Percentiles rank a stretch among this genome's conserved stretches.
These are phyloP conservation scores for Peromyscus melanophrys DNA, from an alignment of 2,797 vertebrate genomes.

Conservation along the genomic window DNA sequence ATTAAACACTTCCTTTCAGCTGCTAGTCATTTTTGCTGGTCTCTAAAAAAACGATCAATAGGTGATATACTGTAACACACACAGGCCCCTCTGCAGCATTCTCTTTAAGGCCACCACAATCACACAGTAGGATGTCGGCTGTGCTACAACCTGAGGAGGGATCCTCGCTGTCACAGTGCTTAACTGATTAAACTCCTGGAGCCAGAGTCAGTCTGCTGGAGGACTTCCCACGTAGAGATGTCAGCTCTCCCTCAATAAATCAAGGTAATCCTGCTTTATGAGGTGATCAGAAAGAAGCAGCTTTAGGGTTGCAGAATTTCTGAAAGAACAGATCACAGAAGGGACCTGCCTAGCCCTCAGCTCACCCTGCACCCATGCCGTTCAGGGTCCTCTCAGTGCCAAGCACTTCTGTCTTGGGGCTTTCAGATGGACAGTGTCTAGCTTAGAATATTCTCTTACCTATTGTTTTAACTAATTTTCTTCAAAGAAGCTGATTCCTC, in stretches of 20 bases:
- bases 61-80: conserved; percentile 62
- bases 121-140: background rate
- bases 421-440: background rate
- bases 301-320: conserved; percentile 81
- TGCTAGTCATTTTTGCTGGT: conserved; percentile 81
- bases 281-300: conserved; percentile 79
- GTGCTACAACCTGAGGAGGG: background rate
- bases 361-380: conserved; percentile 45
- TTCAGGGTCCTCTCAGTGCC: background rate
- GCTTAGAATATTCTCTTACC: background rate
- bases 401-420: background rate
- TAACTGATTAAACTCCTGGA: conserved; percentile 61
- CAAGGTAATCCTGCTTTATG: conserved; percentile 81
- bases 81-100: conserved; percentile 47
- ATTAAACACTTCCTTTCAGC: conserved; percentile 82
- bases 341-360: background rate
- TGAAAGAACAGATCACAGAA: conserved; percentile 69
- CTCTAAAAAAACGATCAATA: conserved; percentile 84
- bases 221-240: conserved; percentile 76
- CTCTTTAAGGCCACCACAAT: conserved; percentile 72
- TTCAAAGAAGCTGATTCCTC: background rate
- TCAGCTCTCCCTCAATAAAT: conserved; percentile 60
- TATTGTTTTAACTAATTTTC: background rate
- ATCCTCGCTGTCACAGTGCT: conserved; percentile 52
- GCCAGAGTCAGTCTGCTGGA: conserved; percentile 57